Conservation (phyloP, 2,113 vertebrate species). For the Paedocypris sp. region DNA sequence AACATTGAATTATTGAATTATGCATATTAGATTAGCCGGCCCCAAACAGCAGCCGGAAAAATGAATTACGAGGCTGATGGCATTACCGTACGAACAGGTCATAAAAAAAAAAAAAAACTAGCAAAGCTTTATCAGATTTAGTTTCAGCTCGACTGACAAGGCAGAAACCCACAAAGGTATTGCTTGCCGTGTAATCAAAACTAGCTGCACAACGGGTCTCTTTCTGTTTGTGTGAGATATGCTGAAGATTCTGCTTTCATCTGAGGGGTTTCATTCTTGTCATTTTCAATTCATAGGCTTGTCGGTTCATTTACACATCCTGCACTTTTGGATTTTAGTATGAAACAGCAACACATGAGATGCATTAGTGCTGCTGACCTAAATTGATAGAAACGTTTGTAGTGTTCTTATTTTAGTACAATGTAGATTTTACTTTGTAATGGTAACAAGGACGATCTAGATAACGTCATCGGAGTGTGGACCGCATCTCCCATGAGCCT, state of each 20-base stretch:
- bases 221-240: not conserved
- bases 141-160: constrained; percentile 5
- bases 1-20: constrained; percentile 11
- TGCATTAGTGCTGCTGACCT: not conserved
- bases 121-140: constrained; percentile 1
- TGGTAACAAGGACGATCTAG: too few species aligned
- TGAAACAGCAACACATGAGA: not conserved
- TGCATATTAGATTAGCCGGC: constrained; percentile 15
- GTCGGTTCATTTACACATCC: not conserved
- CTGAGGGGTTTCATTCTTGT: not conserved
- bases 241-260: not conserved
- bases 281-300: not conserved
- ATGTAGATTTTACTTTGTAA: too few species aligned
- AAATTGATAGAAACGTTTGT: too few species aligned
- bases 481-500: too few species aligned
- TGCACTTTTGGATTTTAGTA: not conserved
- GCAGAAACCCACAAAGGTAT: not conserved
- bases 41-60: not conserved
- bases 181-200: not conserved
- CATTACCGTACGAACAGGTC: not conserved
- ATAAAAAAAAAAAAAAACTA: not conserved
- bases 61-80: constrained; percentile 4
- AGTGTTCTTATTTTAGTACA: too few species aligned
- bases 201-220: not conserved
- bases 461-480: too few species aligned